A percentile compares a stretch with the other conserved stretches of the same genome.
Conservation (phyloP, 2,797 vertebrate species). For the Enteromius treurensis region DNA sequence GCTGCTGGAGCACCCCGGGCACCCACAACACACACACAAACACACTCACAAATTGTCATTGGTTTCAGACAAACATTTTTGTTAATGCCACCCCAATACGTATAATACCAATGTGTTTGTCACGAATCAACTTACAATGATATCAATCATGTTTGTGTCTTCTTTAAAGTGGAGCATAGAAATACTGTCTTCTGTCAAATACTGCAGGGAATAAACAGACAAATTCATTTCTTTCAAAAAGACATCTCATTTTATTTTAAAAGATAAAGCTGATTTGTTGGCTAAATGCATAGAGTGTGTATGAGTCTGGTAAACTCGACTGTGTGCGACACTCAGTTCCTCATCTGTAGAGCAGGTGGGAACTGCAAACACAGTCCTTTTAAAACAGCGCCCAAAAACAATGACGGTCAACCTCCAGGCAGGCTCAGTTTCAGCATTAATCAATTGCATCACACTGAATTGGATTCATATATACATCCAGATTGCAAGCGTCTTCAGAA, state of each 20-base stretch:
- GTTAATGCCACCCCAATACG: neutral
- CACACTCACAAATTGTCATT: constrained; percentile 27
- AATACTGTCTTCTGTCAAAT: neutral
- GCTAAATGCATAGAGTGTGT: neutral
- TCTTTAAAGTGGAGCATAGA: constrained; percentile 7
- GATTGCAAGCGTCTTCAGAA: constrained; percentile 72
- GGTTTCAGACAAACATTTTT: constrained; percentile 17
- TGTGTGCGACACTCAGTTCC: neutral
- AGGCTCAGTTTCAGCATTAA: neutral
- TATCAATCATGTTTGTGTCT: constrained; percentile 6
- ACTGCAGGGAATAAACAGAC: constrained; percentile 9
- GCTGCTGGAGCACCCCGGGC: constrained; percentile 91
- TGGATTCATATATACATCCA: neutral
- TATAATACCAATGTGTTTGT: neutral
- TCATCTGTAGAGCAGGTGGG: neutral
- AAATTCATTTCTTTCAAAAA: neutral
- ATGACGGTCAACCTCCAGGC: neutral
- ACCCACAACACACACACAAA: constrained; percentile 72
- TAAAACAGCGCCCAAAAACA: neutral
- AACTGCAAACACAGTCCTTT: neutral
- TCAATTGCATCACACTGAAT: neutral
- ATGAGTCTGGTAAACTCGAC: constrained; percentile 16
- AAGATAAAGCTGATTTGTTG: constrained; percentile 22
- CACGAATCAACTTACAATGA: constrained; percentile 1
- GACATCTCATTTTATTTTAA: constrained; percentile 20